A percentile compares a stretch with the other conserved stretches of the same genome.
These are phyloP conservation scores for Hystrix brachyura DNA, from an alignment of 2,113 vertebrate species.

Conservation along the genomic window DNA sequence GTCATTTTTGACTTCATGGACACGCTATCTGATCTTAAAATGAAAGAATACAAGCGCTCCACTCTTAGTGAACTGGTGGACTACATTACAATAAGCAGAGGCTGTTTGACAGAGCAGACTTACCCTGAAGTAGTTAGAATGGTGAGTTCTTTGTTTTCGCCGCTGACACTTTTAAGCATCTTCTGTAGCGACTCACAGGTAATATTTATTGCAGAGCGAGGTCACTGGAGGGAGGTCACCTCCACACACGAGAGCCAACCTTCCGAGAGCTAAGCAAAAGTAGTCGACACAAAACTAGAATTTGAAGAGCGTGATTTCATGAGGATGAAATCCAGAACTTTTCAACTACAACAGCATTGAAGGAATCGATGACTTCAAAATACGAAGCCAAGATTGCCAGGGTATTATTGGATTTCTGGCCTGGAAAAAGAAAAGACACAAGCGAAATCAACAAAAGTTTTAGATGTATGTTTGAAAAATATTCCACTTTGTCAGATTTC, in stretches of 20 bases:
- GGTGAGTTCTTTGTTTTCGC: conserved; percentile 93
- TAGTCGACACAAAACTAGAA: conserved; percentile 63
- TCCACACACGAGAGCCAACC: conserved; percentile 68
- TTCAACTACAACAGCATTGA: conserved; percentile 54
- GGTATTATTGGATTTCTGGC: conserved; percentile 67
- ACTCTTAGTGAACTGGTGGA: conserved; percentile 99
- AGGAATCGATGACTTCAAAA: conserved; percentile 64
- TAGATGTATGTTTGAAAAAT: conserved; percentile 76
- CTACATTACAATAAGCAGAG: conserved; percentile 99
- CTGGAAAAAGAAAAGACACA: conserved; percentile 72
- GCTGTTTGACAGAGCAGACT: conserved; percentile 99
- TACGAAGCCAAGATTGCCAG: conserved; percentile 66
- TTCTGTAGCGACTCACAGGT: conserved; percentile 80
- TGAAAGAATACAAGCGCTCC: conserved; percentile 99
- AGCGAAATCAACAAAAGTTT: conserved; percentile 66
- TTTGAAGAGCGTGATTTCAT: conserved; percentile 71
- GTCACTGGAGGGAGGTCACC: conserved; percentile 66
- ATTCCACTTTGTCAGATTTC: conserved; percentile 63
- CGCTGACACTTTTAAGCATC: conserved; percentile 84
- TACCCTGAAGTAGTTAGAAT: conserved; percentile 99
- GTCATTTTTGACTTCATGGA: conserved; percentile 99
- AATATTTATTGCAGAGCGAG: conserved; percentile 77
- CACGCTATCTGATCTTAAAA: conserved; percentile 99
- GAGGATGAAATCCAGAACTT: conserved; percentile 71
- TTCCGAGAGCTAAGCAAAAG: conserved; percentile 71